These are phyloP conservation scores for Anthophora plumipes DNA, from an alignment of 2,888 invertebrate species.

Conservation along the genomic window DNA sequence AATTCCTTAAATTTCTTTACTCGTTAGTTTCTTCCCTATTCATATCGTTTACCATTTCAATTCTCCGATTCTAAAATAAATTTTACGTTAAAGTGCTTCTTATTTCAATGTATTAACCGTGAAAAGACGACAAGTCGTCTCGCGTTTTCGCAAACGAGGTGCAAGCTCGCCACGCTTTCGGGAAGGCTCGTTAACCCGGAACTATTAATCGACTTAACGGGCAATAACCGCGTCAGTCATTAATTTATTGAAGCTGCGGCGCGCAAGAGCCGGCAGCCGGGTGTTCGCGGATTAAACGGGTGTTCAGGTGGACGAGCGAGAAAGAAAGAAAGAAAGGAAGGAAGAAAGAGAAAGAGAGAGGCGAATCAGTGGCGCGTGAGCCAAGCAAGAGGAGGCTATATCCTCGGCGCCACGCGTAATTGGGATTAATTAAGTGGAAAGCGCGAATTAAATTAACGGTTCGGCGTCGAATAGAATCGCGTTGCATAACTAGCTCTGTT, in stretches of 20 bases:
- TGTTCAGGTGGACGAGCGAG: constrained; percentile 22
- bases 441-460: constrained; percentile 75
- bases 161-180: constrained; percentile 30
- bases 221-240: constrained; percentile 50
- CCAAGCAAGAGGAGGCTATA: constrained; percentile 6
- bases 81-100: too few relatives aligned
- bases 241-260: constrained; percentile 53
- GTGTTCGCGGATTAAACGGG: constrained; percentile 63
- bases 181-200: constrained; percentile 48
- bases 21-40: too few relatives aligned
- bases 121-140: neutral
- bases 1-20: too few relatives aligned
- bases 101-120: neutral
- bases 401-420: constrained; percentile 60
- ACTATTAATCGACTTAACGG: constrained; percentile 60
- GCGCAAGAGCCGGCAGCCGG: constrained; percentile 28
- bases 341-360: neutral
- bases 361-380: constrained; percentile 19
- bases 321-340: neutral
- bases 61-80: too few relatives aligned
- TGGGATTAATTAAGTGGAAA: constrained; percentile 75
- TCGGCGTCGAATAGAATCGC: constrained; percentile 57
- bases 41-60: neutral
- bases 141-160: constrained; percentile 28
- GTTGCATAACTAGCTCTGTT: constrained; percentile 64